Conservation (phyloP, 2,888 invertebrate genomes). For the Neoitamus cyanurus region DNA sequence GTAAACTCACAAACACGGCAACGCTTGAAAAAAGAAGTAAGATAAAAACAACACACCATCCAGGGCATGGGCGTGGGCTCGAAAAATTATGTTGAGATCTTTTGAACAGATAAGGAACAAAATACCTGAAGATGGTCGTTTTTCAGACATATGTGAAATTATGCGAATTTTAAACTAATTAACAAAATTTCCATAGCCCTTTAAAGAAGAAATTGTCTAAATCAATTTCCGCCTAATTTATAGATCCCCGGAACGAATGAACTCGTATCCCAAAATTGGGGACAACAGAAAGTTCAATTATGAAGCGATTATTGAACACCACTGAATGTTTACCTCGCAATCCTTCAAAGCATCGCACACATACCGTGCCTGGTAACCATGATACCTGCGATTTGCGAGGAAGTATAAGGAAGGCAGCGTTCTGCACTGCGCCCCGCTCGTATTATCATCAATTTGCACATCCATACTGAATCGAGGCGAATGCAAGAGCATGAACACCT, state of each 20-base stretch:
- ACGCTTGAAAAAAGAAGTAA: too few relatives aligned
- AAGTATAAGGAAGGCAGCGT: neutral
- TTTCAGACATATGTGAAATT: too few relatives aligned
- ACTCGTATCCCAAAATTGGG: neutral
- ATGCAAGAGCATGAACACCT: neutral
- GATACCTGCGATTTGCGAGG: neutral
- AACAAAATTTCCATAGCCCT: too few relatives aligned
- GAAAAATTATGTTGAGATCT: too few relatives aligned
- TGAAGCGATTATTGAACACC: neutral
- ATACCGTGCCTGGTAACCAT: neutral
- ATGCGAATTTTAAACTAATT: too few relatives aligned
- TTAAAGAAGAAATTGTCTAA: too few relatives aligned
- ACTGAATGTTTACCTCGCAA: neutral
- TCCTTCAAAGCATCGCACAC: neutral
- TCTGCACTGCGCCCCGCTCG: neutral
- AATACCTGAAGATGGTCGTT: too few relatives aligned
- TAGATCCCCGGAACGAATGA: neutral
- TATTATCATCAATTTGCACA: neutral
- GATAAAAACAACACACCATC: too few relatives aligned
- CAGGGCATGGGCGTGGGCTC: too few relatives aligned
- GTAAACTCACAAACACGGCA: too few relatives aligned
- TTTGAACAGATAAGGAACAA: too few relatives aligned
- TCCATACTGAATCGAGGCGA: neutral
- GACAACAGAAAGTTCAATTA: neutral
- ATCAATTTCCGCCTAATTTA: neutral